Evolutionary conservation across 2,888 invertebrate genomes (phyloP).

Genomic region (Tanytarsus gracilentus): DNA sequence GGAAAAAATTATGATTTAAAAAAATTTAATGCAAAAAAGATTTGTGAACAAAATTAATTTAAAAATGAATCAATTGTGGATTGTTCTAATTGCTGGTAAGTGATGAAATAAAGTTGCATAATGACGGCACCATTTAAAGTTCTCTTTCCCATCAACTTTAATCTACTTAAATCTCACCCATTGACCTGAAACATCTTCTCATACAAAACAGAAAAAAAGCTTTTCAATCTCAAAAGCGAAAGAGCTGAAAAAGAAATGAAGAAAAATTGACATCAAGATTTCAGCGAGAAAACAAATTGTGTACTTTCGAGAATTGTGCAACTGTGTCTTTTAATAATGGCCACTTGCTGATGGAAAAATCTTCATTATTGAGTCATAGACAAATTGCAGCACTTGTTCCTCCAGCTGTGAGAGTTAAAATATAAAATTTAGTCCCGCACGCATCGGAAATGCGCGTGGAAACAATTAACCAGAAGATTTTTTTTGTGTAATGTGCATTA

Average conservation of each 20-base stretch:
- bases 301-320: neutral
- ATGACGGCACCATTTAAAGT: neutral
- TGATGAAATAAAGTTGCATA: neutral
- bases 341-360: constrained; percentile 23
- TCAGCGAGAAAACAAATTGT: neutral
- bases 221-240: neutral
- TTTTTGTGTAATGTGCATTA: too few relatives aligned
- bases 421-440: neutral
- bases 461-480: constrained; percentile 15
- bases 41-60: neutral
- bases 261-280: neutral
- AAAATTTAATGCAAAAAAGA: neutral
- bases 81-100: constrained; percentile 23
- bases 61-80: constrained; percentile 20
- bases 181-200: constrained; percentile 15
- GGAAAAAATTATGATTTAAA: neutral
- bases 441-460: constrained; percentile 1
- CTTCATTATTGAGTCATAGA: too few relatives aligned
- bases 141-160: neutral
- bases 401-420: neutral
- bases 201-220: too few relatives aligned
- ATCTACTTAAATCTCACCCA: constrained; percentile 5
- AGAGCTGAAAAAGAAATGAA: neutral
- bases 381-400: neutral
- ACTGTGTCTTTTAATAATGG: neutral